Evolutionary conservation across 1,140 invertebrate genomes (phyloP), one percentile per base, ranked within the genome.

Genomic region (Procambarus virginalis): DNA sequence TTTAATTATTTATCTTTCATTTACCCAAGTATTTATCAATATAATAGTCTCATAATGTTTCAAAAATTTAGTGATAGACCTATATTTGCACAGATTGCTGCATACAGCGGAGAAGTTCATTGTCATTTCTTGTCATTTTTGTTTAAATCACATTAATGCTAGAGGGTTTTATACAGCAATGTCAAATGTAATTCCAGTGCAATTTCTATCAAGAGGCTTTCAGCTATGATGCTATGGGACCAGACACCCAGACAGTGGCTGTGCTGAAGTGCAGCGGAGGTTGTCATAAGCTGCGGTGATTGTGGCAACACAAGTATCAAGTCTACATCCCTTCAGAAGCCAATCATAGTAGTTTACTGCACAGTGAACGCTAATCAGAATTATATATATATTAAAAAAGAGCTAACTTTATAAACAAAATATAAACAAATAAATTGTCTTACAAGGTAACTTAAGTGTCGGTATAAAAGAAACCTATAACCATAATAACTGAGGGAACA

Each of bases 391-490:
- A 17, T 5, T 34, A 34, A 22, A 64, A 64, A 5, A 64, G 17
- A 17, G 34, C 8, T 20, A 6, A 73, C 68, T 34, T 73, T 20
- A 34, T 22, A 73, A 73, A 73, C 2, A 4, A 14, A 73, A 22
- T 34, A 73, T 22, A 34, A 34, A 73, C 22, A n/a, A n/a, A 73
- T 34, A 73, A 73, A 73, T 34, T 20, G 60, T 20, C 17, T 17
- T 64, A 17, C 4, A 64, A 73, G 1, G 34, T 73, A 34, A 73
- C 22, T 34, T 8, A 73, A 34, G 8, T 45, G 22, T 0, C 34
- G 8, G 68, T 34, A 34, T 73, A 86, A 82, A 79, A 83, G 14
- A n/a, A 86, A 82, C 49, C 55, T 76, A 79, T 45, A 81, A 45
- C 34, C 64, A 55, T 82, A 51, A 64, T 85, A 84, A 64, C 22